Conservation (phyloP, 2,797 vertebrate genomes). For the Agapornis canus region DNA sequence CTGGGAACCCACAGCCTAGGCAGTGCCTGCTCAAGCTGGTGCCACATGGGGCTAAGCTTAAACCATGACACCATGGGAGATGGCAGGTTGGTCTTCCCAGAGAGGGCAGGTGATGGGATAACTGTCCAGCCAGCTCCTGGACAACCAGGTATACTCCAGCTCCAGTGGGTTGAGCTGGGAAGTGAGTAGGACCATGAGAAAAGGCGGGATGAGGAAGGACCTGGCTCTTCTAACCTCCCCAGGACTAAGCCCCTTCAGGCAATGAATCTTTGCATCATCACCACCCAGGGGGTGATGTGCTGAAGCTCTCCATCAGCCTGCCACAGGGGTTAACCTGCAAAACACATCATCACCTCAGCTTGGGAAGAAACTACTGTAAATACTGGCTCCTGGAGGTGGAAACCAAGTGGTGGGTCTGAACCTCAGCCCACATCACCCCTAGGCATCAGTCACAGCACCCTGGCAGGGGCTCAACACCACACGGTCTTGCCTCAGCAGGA, state of each 20-base stretch:
- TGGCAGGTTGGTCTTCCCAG: rapidly evolving
- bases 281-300: rapidly evolving
- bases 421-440: background rate
- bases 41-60: rapidly evolving
- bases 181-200: rapidly evolving
- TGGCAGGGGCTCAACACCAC: rapidly evolving
- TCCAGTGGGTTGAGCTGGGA: background rate
- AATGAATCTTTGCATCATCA: background rate
- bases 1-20: background rate
- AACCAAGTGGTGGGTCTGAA: background rate
- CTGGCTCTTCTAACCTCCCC: rapidly evolving
- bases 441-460: background rate
- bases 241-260: background rate
- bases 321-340: background rate
- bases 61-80: background rate
- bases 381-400: rapidly evolving
- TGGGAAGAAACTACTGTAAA: background rate
- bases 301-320: background rate
- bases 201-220: rapidly evolving
- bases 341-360: background rate
- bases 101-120: rapidly evolving
- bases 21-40: background rate
- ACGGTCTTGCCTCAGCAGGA: rapidly evolving
- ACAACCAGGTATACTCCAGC: rapidly evolving
- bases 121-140: rapidly evolving